Conservation (phyloP, 2,888 invertebrate genomes). For the Caenorhabditis auriculariae region DNA sequence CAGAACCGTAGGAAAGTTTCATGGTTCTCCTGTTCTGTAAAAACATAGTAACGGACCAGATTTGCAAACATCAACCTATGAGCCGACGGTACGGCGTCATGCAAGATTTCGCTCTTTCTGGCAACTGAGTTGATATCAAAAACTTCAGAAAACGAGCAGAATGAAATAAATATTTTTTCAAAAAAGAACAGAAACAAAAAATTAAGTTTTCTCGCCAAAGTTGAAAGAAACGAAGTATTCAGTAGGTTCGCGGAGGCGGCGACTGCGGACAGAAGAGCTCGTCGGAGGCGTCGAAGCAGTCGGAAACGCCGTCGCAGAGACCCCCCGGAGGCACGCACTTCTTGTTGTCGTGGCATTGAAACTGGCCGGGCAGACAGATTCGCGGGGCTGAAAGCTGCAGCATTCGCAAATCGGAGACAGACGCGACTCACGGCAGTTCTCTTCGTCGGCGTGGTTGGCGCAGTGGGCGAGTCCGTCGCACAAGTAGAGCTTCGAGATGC, state of each 20-base stretch:
- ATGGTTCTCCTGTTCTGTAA: too few relatives aligned
- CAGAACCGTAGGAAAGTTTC: too few relatives aligned
- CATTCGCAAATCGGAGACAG: not conserved
- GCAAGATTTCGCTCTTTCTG: too few relatives aligned
- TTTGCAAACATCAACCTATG: too few relatives aligned
- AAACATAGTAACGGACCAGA: too few relatives aligned
- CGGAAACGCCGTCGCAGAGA: constrained; percentile 47
- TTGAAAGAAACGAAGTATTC: too few relatives aligned
- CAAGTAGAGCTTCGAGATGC: constrained; percentile 50
- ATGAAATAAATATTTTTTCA: too few relatives aligned
- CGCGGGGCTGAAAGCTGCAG: constrained; percentile 66
- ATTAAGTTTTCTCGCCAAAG: too few relatives aligned
- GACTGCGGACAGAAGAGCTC: constrained; percentile 44
- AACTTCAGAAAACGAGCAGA: too few relatives aligned
- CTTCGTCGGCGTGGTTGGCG: constrained; percentile 49
- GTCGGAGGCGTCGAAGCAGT: constrained; percentile 51
- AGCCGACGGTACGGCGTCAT: too few relatives aligned
- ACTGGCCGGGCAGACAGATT: constrained; percentile 84
- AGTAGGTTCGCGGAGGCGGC: not conserved
- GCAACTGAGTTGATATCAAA: too few relatives aligned
- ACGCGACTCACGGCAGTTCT: constrained; percentile 51
- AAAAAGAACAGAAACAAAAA: too few relatives aligned
- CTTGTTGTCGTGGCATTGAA: constrained; percentile 87
- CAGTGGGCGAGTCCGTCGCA: constrained; percentile 58
- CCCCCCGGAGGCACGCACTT: constrained; percentile 43